Base-by-base conservation (phyloP, 2,888 invertebrate species). In the Dicyrtoma fusca region DNA sequence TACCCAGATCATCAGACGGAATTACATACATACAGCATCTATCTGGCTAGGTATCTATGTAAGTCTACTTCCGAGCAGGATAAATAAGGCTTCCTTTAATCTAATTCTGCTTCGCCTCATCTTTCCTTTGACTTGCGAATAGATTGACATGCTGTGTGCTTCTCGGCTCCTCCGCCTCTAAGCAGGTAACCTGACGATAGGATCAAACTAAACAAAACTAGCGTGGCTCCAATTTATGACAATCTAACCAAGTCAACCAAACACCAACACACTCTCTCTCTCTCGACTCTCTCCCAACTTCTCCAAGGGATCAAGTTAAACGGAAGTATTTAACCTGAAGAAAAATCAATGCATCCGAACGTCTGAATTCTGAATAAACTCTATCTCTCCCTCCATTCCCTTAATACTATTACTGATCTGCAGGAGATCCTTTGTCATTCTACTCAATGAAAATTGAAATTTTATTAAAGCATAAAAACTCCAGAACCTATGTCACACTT, bases 51-150 rank as follows among this genome's bases (percentile, higher is more conserved):
- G 51, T 34, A 34, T 34, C 34, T 34, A 34, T 34, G 53, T 10
- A n/a, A 10, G 17, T 14, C 53, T 19, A 19, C 55, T 55, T 23
- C 21, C 55, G 55, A 55, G 23, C 21, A 21, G 55, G 21, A 55
- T 55, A 55, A 55, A 55, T 55, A 55, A 55, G 21, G 55, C 21
- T 55, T 23, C 23, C 21, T 55, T 55, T 55, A 55, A 55, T 55
- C 55, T 55, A 55, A 55, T 55, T 55, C 55, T 21, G 51, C 55
- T 13, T n/a, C 23, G 3, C 55, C 55, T 55, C 21, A 55, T 55
- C 55, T 55, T 55, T 55, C 55, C 55, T 55, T 55, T 25, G 8
- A 55, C 21, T 55, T 55, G 55, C 6, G 21, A 55, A 55, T 21
- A 55, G 55, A 21, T 55, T 55, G 55, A 21, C 55, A 55, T 34